These are phyloP conservation scores for Cygnus buccinator DNA, from an alignment of 2,113 vertebrate genomes.

Conservation along the genomic window DNA sequence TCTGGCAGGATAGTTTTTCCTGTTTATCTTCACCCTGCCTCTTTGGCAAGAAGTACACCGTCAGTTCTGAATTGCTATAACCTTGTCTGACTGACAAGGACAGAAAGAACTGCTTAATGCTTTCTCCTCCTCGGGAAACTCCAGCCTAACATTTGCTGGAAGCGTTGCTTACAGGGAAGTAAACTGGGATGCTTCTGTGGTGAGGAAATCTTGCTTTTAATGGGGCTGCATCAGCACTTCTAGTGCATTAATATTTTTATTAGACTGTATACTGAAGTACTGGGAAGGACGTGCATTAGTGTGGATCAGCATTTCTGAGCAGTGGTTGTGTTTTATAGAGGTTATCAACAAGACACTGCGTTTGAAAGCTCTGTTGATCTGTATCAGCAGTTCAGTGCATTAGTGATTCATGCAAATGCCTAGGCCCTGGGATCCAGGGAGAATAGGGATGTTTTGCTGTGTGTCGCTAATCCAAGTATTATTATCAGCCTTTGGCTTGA, in stretches of 20 bases:
- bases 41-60: background rate
- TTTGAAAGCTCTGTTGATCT: constrained; percentile 58
- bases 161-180: background rate
- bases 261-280: constrained; percentile 18
- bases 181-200: background rate
- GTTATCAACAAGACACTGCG: constrained; percentile 30
- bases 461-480: background rate
- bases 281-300: constrained; percentile 36
- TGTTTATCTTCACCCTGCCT: background rate
- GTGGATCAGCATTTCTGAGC: constrained; percentile 48
- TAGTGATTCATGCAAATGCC: constrained; percentile 36
- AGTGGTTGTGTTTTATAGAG: constrained; percentile 38
- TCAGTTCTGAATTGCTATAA: background rate
- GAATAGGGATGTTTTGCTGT: background rate
- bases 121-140: background rate
- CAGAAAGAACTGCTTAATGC: background rate
- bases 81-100: background rate
- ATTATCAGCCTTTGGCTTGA: constrained; percentile 17
- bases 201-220: constrained; percentile 25
- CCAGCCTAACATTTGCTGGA: background rate
- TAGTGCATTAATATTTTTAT: constrained; percentile 62
- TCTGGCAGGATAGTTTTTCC: background rate
- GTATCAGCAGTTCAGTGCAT: constrained; percentile 47
- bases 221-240: constrained; percentile 53
- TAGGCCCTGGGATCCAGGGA: background rate